Percentiles rank a stretch among this genome's conserved stretches.
Conservation (phyloP, 2,888 invertebrate species). For the Lochmaea capreae region DNA sequence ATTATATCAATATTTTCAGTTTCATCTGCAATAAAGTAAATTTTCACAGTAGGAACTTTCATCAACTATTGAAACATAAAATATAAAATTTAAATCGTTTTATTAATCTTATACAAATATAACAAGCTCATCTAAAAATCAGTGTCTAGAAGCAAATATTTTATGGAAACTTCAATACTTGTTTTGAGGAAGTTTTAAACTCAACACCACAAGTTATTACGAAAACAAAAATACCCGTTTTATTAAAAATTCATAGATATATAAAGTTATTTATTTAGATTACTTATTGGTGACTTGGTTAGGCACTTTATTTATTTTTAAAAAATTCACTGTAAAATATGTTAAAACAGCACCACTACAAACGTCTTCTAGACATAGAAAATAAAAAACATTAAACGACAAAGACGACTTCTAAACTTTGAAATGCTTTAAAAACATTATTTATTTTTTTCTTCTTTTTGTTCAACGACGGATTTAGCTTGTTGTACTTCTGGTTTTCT, state of each 20-base stretch:
- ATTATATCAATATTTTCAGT: too few species aligned
- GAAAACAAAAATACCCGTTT: background rate
- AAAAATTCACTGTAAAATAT: background rate
- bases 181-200: background rate
- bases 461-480: background rate
- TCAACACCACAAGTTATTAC: too few species aligned
- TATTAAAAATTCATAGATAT: background rate
- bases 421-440: background rate
- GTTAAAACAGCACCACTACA: background rate
- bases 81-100: background rate
- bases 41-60: background rate
- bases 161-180: background rate
- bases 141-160: constrained; percentile 8
- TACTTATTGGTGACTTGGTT: background rate
- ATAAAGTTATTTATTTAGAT: background rate
- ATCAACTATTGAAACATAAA: background rate
- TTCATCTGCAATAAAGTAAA: too few species aligned
- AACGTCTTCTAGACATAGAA: constrained; percentile 3
- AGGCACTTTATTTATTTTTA: background rate
- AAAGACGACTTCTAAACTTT: background rate
- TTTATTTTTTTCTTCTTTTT: constrained; percentile 5
- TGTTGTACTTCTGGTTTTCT: constrained; percentile 9
- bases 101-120: background rate
- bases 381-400: background rate
- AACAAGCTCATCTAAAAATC: constrained; percentile 7